These are phyloP conservation scores for Tamandua tetradactyla DNA, from an alignment of 2,797 vertebrate genomes.

Conservation along the genomic window DNA sequence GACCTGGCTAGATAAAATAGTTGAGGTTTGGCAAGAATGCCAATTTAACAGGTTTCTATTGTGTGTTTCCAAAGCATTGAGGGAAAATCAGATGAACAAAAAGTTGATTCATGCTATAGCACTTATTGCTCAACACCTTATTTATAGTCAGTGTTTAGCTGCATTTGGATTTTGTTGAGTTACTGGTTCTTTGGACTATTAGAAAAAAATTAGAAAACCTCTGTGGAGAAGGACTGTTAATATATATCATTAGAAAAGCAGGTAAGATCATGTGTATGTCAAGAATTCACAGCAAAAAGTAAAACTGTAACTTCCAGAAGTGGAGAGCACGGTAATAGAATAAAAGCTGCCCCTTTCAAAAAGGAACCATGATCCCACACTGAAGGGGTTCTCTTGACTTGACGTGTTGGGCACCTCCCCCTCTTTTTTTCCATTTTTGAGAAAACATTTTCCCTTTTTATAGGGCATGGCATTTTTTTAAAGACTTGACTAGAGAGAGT, in stretches of 20 bases:
- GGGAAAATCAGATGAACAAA: slow-evolving; percentile 63
- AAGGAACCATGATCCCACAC: background rate
- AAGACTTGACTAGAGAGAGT: background rate
- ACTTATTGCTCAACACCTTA: slow-evolving; percentile 15
- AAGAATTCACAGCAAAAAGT: slow-evolving; percentile 45
- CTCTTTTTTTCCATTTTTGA: background rate
- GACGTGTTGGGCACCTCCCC: background rate
- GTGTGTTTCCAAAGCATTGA: slow-evolving; percentile 58
- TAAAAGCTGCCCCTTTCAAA: background rate
- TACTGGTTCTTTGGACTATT: slow-evolving; percentile 17
- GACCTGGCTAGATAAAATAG: slow-evolving; percentile 66
- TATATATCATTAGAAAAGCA: slow-evolving; percentile 34
- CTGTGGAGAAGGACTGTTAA: slow-evolving; percentile 27
- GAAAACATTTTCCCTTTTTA: background rate
- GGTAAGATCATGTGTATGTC: slow-evolving; percentile 60
- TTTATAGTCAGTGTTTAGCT: slow-evolving; percentile 50
- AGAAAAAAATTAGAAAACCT: slow-evolving; percentile 39
- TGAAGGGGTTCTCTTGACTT: background rate
- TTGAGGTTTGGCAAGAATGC: slow-evolving; percentile 57
- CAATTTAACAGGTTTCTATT: slow-evolving; percentile 75
- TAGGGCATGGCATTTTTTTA: background rate
- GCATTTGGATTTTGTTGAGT: slow-evolving; percentile 22
- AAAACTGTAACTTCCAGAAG: slow-evolving; percentile 4
- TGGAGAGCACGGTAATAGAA: background rate
- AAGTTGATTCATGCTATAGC: slow-evolving; percentile 48